A percentile compares a stretch with the other conserved stretches of the same genome.
Conservation (phyloP, 2,113 vertebrate species). For the Connochaetes taurinus region DNA sequence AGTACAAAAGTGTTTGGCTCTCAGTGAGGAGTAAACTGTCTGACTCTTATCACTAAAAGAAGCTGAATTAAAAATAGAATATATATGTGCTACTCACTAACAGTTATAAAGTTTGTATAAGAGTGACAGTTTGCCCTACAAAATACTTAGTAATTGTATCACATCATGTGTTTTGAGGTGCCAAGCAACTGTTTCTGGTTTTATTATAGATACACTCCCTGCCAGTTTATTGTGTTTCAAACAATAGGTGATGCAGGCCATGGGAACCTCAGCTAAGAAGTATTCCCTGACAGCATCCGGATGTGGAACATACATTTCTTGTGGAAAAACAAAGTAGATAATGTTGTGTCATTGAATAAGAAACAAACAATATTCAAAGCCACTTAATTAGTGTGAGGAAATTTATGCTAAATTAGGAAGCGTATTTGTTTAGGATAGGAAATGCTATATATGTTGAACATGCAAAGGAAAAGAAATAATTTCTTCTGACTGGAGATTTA, state of each 20-base stretch:
- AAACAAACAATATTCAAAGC: constrained; percentile 1
- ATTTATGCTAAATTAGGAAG: constrained; percentile 57
- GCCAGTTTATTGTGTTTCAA: constrained; percentile 74
- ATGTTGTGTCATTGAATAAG: constrained; percentile 49
- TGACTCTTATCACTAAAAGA: background rate
- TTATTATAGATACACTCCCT: constrained; percentile 56
- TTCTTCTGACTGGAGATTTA: background rate
- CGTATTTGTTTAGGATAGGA: background rate
- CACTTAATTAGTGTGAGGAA: constrained; percentile 55
- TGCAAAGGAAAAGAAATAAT: background rate
- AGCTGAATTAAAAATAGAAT: background rate
- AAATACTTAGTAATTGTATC: background rate
- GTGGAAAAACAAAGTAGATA: constrained; percentile 28
- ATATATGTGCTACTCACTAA: background rate
- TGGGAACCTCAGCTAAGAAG: constrained; percentile 69
- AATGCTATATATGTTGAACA: background rate
- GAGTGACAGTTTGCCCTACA: background rate
- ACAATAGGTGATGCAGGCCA: constrained; percentile 72
- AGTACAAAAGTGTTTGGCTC: background rate
- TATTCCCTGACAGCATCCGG: constrained; percentile 56
- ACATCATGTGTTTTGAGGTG: background rate
- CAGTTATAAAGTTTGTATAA: background rate
- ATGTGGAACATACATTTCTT: constrained; percentile 43
- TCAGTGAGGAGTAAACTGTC: background rate
- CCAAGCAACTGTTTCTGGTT: background rate